Conservation (phyloP, 2,797 vertebrate species). For the Sciurus carolinensis region DNA sequence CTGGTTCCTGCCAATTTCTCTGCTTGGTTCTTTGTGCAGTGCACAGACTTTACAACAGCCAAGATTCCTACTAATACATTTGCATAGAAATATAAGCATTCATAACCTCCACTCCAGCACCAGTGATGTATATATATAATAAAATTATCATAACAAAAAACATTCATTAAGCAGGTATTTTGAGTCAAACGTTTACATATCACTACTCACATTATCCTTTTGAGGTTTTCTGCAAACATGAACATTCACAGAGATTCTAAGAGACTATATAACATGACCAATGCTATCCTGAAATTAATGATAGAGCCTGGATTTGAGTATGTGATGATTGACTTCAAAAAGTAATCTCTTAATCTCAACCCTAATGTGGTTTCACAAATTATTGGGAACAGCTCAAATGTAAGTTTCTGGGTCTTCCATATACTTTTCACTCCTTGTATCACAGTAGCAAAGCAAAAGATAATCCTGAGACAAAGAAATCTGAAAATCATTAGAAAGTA, state of each 20-base stretch:
- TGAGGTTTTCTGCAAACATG: neutral
- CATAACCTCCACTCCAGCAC: neutral
- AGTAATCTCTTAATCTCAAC: neutral
- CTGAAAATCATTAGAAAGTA: neutral
- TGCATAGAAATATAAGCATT: neutral
- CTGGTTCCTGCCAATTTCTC: neutral
- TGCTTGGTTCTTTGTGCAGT: neutral
- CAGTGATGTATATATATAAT: neutral
- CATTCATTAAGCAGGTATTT: neutral
- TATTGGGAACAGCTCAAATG: neutral
- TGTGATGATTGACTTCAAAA: conserved; percentile 20
- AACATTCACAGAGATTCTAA: neutral
- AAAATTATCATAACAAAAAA: neutral
- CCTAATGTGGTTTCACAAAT: neutral
- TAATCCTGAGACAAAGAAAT: neutral
- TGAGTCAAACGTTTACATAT: neutral
- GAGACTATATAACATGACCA: neutral
- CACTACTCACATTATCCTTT: neutral
- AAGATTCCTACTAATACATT: neutral
- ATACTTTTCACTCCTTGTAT: neutral
- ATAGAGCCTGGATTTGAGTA: neutral
- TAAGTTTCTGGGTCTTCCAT: neutral
- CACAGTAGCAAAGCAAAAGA: neutral
- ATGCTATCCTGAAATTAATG: neutral
- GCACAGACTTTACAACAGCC: neutral